These are phyloP conservation scores for Hestina assimilis DNA, from an alignment of 1,140 invertebrate species.

Conservation along the genomic window DNA sequence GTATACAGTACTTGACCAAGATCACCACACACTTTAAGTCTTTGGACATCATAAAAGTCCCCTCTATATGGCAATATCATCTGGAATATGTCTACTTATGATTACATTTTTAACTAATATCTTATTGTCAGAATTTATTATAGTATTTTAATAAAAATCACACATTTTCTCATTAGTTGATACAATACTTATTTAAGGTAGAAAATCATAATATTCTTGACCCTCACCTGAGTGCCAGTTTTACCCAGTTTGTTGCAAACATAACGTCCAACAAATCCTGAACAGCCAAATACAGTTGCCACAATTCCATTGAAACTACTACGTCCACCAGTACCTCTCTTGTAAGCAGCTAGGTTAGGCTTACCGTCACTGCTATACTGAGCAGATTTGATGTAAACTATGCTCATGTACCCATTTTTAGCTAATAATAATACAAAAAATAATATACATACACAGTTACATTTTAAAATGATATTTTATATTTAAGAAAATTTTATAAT, in stretches of 20 bases:
- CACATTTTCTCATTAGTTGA: too few species aligned
- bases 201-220: neutral
- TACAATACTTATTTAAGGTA: too few species aligned
- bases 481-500: too few species aligned
- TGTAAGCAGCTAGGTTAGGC: conserved; percentile 74
- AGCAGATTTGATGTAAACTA: conserved; percentile 65
- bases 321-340: conserved; percentile 94
- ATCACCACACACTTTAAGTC: conserved; percentile 93
- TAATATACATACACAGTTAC: conserved; percentile 6
- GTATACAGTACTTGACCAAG: conserved; percentile 97
- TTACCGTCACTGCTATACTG: conserved; percentile 57
- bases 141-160: too few species aligned
- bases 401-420: conserved; percentile 55
- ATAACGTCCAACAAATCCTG: conserved; percentile 92
- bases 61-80: conserved; percentile 95
- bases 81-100: conserved; percentile 77
- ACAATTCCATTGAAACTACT: conserved; percentile 98
- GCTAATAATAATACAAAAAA: conserved; percentile 39
- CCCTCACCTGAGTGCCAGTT: conserved; percentile 87
- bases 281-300: conserved; percentile 97
- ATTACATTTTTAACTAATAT: conserved; percentile 4
- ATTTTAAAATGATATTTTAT: too few species aligned
- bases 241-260: conserved; percentile 94
- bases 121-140: neutral
- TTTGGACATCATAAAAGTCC: conserved; percentile 87